Evolutionary conservation across 2,797 vertebrate genomes (phyloP), one percentile per base, ranked within the genome.

Genomic region (Halcyon badia): DNA sequence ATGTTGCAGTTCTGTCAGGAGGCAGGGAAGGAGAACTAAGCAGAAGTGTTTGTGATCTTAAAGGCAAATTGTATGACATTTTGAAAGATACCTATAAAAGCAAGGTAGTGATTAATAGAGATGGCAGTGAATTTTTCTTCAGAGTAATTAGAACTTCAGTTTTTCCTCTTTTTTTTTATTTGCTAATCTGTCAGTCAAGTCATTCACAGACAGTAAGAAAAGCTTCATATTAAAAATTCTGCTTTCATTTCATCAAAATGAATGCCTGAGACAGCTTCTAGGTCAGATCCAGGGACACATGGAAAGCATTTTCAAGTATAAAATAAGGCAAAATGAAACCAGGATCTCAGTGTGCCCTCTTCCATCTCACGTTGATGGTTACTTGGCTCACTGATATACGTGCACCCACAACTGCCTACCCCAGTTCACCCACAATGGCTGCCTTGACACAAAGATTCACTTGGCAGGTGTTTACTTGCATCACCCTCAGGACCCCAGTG

Each of bases 381-480:
- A 13, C 82, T 94, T 91, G 85, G 93, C 87, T 88, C 26, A 4
- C 83, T 95, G 92, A 97, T 91, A 93, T 82, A 96, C 22, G 19
- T 69, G 70, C 49, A 51, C 62, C 83, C 61, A n/a, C 2, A 0
- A 57, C 83, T 6, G 33, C 68, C 76, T 92, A 93, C 42, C 71
- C 87, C 57, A 71, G 68, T 65, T 85, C 20, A 2, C 93, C 93
- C 87, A 90, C 71, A 83, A 37, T 64, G 92, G 72, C 95, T 95
- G 70, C 95, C 94, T 94, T 94, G 95, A 96, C 95, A 95, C 15
- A 0, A 91, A 87, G 92, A 86, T 94, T 95, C 93, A 95, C 91
- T 95, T 95, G 91, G 96, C 93, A 97, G 87, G 75, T 92, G 96
- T 97, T 96, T 94, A 94, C 95, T 96, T 69, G 87, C 78, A 86